phyloP scores from a whole-genome alignment of 1,140 invertebrate genomes.

The Orius laevigatus region DNA sequence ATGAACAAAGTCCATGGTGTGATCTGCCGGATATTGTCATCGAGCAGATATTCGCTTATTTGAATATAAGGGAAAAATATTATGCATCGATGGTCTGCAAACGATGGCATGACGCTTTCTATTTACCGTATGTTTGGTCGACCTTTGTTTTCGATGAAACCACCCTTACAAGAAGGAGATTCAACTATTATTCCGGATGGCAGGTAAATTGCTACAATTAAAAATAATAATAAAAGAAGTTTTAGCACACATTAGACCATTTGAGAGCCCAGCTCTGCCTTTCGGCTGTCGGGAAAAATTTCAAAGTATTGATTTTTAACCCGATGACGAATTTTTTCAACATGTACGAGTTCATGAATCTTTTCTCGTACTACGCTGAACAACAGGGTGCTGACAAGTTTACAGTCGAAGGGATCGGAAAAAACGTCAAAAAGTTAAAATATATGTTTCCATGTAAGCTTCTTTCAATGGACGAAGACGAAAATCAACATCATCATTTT shows the following conservation, averaged over 20 bases:
- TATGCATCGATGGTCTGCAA: constrained; percentile 54
- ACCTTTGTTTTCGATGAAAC: constrained; percentile 53
- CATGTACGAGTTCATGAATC: constrained; percentile 68
- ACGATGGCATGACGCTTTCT: constrained; percentile 54
- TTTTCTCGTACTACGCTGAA: constrained; percentile 56
- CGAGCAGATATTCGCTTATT: constrained; percentile 57
- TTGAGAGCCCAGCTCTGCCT: constrained; percentile 55
- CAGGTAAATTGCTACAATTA: constrained; percentile 29
- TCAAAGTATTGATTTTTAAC: constrained; percentile 48
- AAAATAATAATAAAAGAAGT: constrained; percentile 16
- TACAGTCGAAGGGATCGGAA: constrained; percentile 32
- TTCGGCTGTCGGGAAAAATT: constrained; percentile 45
- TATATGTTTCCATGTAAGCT: constrained; percentile 66
- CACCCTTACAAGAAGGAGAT: constrained; percentile 55
- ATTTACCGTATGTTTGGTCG: constrained; percentile 55
- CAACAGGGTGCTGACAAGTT: constrained; percentile 25
- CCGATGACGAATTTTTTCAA: constrained; percentile 70
- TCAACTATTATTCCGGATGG: constrained; percentile 71
- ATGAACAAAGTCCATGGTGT: constrained; percentile 34
- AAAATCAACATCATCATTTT: constrained; percentile 33
- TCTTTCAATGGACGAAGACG: constrained; percentile 36
- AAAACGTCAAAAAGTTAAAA: constrained; percentile 41
- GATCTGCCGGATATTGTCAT: constrained; percentile 56
- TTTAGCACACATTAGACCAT: constrained; percentile 55
- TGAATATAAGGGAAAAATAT: constrained; percentile 48